These are phyloP conservation scores for Cryptus armator DNA, from an alignment of 2,888 invertebrate species.

Conservation along the genomic window DNA sequence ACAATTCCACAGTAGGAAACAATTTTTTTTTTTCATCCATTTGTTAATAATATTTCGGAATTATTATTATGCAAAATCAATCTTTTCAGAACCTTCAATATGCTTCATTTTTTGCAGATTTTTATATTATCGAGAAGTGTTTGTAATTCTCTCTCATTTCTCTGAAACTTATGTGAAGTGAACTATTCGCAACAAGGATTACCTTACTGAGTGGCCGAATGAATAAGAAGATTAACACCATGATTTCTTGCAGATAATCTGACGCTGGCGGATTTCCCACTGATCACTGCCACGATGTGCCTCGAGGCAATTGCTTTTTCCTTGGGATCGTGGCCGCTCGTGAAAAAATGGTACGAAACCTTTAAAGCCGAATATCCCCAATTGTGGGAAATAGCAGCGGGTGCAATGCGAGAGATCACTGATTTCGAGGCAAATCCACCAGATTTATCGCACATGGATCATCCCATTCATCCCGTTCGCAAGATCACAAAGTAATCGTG, in stretches of 20 bases:
- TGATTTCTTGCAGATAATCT: conserved; percentile 86
- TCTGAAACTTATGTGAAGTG: too few relatives aligned
- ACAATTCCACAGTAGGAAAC: too few relatives aligned
- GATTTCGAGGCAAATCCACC: conserved; percentile 91
- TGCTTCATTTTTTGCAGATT: too few relatives aligned
- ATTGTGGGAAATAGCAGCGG: conserved; percentile 90
- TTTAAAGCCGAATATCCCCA: conserved; percentile 90
- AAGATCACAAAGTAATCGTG: conserved; percentile 81
- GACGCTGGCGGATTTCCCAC: conserved; percentile 92
- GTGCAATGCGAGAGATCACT: conserved; percentile 89
- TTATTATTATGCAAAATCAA: too few relatives aligned
- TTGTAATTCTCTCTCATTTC: too few relatives aligned
- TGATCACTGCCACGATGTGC: conserved; percentile 90
- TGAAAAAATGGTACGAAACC: conserved; percentile 89
- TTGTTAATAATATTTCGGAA: too few relatives aligned
- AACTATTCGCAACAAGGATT: too few relatives aligned
- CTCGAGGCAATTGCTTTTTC: conserved; percentile 90
- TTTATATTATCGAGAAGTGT: too few relatives aligned
- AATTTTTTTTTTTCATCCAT: too few relatives aligned
- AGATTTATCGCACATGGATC: conserved; percentile 89
- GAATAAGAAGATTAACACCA: too few relatives aligned
- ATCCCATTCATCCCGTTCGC: conserved; percentile 91
- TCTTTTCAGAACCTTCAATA: too few relatives aligned
- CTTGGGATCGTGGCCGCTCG: conserved; percentile 87
- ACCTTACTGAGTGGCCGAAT: too few relatives aligned